phyloP scores from a whole-genome alignment of 2,113 vertebrate genomes.

The Acrocephalus arundinaceus region DNA sequence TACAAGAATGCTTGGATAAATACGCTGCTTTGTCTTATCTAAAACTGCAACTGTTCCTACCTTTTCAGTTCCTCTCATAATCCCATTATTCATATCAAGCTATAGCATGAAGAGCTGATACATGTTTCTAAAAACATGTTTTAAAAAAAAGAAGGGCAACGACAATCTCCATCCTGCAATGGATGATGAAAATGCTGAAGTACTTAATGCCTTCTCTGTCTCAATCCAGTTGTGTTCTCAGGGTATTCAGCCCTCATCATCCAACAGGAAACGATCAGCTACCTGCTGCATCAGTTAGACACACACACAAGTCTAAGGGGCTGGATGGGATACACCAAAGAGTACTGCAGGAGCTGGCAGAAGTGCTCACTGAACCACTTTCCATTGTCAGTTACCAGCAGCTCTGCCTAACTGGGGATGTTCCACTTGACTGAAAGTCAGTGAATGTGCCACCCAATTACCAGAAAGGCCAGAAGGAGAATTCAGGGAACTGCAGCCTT shows the following conservation, averaged over 20 bases:
- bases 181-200: not conserved
- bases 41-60: not conserved
- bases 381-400: not conserved
- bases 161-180: not conserved
- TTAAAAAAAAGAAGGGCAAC: not conserved
- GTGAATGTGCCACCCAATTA: too few relatives aligned
- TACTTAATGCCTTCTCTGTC: not conserved
- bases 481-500: not conserved
- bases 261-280: not conserved
- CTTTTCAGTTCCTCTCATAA: not conserved
- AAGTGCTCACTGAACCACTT: not conserved
- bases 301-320: accelerated
- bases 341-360: not conserved
- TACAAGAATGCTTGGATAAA: not conserved
- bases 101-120: not conserved
- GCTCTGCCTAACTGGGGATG: not conserved
- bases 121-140: not conserved
- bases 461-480: not conserved
- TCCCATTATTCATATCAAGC: not conserved
- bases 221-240: not conserved
- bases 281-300: not conserved
- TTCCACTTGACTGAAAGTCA: not conserved
- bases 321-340: not conserved
- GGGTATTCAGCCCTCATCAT: not conserved
- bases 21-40: not conserved